Base-by-base conservation (phyloP, 2,888 invertebrate genomes). In the Meganola albula region DNA sequence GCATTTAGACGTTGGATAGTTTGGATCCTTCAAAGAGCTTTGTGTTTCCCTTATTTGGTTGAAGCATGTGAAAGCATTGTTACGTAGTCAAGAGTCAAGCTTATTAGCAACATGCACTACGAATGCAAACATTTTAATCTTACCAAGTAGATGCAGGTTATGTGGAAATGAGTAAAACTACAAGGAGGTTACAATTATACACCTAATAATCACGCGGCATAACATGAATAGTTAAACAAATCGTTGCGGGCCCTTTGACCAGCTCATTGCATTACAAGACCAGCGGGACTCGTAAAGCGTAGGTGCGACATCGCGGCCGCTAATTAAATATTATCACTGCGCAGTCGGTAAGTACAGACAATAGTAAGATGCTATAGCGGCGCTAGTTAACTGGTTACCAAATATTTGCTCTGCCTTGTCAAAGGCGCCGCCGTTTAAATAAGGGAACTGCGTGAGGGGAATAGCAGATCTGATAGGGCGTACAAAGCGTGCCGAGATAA, bases 311-410 rank as follows among this genome's bases (percentile, higher is more conserved):
- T 63, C 71, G 65, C 49, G 61, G 70, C 67, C 74, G 73, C 80
- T 84, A 80, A 84, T 84, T 83, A 84, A 82, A 84, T 82, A 83
- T 83, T 82, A 82, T 79, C 79, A 79, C 69, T 70, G 49, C 61
- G 58, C 66, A 68, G 70, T 69, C 75, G 72, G 73, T 64, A 61
- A 59, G 60, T 61, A 68, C 71, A 78, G 74, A 82, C 82, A 83
- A 83, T 77, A 46, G 68, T 62, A 58, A 63, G 70, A 72, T 72
- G 72, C 68, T 63, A 75, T 74, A 79, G 77, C 74, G 73, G 74
- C 70, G 73, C 72, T 76, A 75, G 75, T 76, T 79, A 76, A 77
- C 77, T 60, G 68, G 73, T 76, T 70, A 62, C 72, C 75, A 84
- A 84, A 84, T 79, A 83, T 84, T 84, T 77, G 72, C 64, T 63